These are phyloP conservation scores for Apistogramma diplotaenia DNA, from an alignment of 2,113 vertebrate genomes.

Conservation along the genomic window DNA sequence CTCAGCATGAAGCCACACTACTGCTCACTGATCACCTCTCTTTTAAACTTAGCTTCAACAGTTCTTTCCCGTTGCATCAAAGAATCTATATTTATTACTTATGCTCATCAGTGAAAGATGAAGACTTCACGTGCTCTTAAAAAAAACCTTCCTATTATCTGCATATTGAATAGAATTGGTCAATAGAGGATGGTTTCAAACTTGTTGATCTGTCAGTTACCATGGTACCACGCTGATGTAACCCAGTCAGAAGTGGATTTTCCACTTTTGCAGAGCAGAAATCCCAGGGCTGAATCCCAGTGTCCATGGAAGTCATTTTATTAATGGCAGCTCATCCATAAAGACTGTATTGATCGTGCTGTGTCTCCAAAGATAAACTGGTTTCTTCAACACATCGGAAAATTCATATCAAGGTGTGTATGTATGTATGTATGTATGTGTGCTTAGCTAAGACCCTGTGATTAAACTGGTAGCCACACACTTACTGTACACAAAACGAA, in stretches of 20 bases:
- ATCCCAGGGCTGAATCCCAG: no score
- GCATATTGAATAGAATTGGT: no score
- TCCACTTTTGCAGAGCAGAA: not conserved
- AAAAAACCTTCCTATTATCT: no score
- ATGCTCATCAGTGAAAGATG: no score
- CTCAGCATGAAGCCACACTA: no score
- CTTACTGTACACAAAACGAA: constrained; percentile 1
- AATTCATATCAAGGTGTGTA: not conserved
- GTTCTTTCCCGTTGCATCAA: no score
- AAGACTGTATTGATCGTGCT: not conserved
- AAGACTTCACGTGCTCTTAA: no score
- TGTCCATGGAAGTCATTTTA: not conserved
- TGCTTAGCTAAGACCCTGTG: not conserved
- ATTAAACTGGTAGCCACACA: constrained; percentile 29
- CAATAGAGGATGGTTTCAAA: no score
- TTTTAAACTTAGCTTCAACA: no score
- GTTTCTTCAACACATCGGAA: constrained; percentile 22
- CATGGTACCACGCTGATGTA: not conserved
- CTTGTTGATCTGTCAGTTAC: no score
- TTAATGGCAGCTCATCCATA: not conserved
- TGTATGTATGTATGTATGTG: not conserved
- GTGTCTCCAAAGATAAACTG: not conserved
- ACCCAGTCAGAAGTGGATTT: not conserved
- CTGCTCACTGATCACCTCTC: no score
- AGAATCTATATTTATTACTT: not conserved